These are phyloP conservation scores for Natator depressus DNA, from an alignment of 2,113 vertebrate genomes.

Conservation along the genomic window DNA sequence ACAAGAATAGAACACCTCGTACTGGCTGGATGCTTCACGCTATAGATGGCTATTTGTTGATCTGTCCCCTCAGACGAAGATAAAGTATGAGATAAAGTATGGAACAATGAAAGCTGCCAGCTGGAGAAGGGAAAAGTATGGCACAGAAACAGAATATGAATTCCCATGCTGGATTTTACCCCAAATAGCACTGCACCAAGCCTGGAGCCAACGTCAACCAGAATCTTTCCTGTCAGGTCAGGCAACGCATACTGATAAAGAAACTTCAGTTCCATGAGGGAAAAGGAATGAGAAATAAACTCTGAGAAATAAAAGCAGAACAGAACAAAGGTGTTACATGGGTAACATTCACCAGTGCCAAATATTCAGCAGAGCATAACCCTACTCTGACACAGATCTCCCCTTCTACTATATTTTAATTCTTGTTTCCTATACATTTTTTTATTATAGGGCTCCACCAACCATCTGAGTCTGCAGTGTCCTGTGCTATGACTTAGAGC, in stretches of 20 bases:
- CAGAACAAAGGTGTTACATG: conserved; percentile 62
- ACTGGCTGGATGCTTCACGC: neutral
- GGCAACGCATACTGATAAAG: conserved; percentile 91
- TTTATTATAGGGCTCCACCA: neutral
- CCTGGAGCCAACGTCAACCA: conserved; percentile 94
- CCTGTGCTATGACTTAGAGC: neutral
- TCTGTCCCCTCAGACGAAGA: conserved; percentile 47
- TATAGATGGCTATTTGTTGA: conserved; percentile 13
- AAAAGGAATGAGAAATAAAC: conserved; percentile 97
- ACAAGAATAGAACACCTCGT: neutral
- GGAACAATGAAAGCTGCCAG: conserved; percentile 44
- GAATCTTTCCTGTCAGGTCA: conserved; percentile 86
- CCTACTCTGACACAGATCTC: neutral
- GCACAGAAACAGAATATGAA: conserved; percentile 67
- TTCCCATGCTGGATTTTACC: conserved; percentile 81
- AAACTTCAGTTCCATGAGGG: conserved; percentile 89
- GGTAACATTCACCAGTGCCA: conserved; percentile 44
- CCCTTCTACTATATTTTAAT: neutral
- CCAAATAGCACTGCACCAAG: conserved; percentile 92
- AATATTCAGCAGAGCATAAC: neutral
- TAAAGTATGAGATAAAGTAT: neutral
- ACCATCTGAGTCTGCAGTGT: neutral
- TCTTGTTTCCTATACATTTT: neutral
- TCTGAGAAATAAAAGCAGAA: conserved; percentile 81
- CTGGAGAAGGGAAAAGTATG: conserved; percentile 66